These are phyloP conservation scores for Crotophaga sulcirostris DNA, from an alignment of 2,113 vertebrate genomes.

Conservation along the genomic window DNA sequence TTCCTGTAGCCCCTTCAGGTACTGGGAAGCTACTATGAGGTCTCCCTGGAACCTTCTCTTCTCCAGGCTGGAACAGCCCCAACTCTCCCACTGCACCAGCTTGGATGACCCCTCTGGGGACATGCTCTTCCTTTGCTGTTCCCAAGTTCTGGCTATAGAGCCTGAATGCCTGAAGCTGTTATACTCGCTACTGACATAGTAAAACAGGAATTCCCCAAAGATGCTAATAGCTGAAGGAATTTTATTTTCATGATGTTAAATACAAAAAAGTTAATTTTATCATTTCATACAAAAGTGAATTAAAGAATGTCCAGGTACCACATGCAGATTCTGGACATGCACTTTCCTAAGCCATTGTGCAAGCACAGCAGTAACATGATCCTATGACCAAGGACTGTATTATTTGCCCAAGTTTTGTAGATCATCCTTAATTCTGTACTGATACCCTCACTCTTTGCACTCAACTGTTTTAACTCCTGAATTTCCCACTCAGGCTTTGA, in stretches of 20 bases:
- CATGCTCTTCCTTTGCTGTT: neutral
- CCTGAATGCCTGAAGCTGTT: neutral
- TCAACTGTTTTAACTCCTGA: neutral
- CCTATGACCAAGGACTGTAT: neutral
- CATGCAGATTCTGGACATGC: neutral
- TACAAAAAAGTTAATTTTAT: neutral
- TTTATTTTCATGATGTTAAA: neutral
- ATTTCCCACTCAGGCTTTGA: neutral
- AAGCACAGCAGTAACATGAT: neutral
- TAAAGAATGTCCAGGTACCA: neutral
- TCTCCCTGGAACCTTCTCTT: no score
- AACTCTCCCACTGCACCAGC: neutral
- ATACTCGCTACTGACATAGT: neutral
- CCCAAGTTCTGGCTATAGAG: neutral
- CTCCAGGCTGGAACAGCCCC: no score
- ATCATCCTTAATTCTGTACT: neutral
- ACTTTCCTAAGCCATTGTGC: neutral
- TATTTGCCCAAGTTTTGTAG: neutral
- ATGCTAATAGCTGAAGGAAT: neutral
- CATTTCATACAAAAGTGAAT: neutral
- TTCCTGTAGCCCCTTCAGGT: no score
- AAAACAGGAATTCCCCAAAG: neutral
- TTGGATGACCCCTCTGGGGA: neutral
- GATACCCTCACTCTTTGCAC: neutral
- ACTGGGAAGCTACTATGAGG: no score